Base-by-base conservation (phyloP, 2,113 vertebrate species). In the Festucalex cinctus region DNA sequence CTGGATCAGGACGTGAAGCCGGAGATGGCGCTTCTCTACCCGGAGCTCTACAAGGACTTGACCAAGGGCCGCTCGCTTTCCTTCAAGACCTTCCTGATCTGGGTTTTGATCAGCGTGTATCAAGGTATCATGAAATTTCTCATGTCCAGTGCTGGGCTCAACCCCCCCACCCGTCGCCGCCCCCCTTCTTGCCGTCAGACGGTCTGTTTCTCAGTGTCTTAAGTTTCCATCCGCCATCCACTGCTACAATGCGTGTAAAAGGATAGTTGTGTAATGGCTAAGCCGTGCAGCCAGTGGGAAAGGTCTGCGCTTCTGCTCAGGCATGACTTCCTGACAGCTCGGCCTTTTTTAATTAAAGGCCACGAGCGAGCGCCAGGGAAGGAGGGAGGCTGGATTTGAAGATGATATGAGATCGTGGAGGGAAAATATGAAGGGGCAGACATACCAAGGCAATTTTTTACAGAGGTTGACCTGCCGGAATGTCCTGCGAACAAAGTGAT, bases 1-100 rank as follows among this genome's bases (percentile, higher is more conserved):
- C 87, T 99, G 91, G 97, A 99, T 83, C 95, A 97, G 81, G 97
- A 99, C 32, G 97, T 99, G 80, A 95, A 96, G 83, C 97, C 97
- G 2, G 97, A 99, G 77, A 95, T 93, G 92, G 97, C 97, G 0
- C 78, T 99, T 75, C 92, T 99, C 0, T 99, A 99, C 88, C 97
- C 97, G 2, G 97, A 99, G 88, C 95, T 99, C 43, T 99, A 99
- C 83, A 98, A 98, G 85, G 97, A 99, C 85, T 95, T 99, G 79
- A 98, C 97, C 68, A 99, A 98, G 97, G 97, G 97, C 0, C 94
- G 97, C 69, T 95, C 96, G 6, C 88, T 98, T 68, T 99, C 97
- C 10, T 99, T 98, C 85, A 93, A 92, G 81, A 93, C 92, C 2
- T 93, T 93, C 75, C 88, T 93, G 60, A 85, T 93, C 22, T 92